Percentiles rank a stretch among this genome's conserved stretches.
Evolutionary conservation across 2,888 invertebrate species (phyloP).

Genomic region (Philereme vetulata): DNA sequence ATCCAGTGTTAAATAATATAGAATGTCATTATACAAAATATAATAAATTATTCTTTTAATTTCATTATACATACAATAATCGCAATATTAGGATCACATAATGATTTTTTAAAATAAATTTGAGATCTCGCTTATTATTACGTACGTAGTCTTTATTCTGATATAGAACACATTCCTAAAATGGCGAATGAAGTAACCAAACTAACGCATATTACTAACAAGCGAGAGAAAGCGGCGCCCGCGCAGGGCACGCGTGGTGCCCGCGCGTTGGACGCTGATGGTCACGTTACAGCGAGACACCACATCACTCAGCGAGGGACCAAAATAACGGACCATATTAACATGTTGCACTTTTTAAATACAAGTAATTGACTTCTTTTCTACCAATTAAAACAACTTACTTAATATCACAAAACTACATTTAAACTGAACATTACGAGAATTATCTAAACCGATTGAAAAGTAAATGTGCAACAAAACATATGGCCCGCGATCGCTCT

Average conservation of each 20-base stretch:
- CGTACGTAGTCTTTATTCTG: conserved; percentile 83
- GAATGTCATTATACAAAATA: conserved; percentile 82
- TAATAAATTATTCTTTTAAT: conserved; percentile 81
- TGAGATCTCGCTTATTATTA: conserved; percentile 84
- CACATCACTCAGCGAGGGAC: conserved; percentile 32
- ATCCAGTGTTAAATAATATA: conserved; percentile 81
- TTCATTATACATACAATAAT: conserved; percentile 76
- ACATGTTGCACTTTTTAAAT: conserved; percentile 31
- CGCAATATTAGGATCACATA: conserved; percentile 80
- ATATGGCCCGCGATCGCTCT: conserved; percentile 64
- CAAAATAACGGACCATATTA: conserved; percentile 57
- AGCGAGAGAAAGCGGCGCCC: conserved; percentile 68
- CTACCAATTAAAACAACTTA: conserved; percentile 36
- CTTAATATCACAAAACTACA: conserved; percentile 29
- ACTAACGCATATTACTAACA: conserved; percentile 75
- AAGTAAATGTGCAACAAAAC: conserved; percentile 20
- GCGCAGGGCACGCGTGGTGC: conserved; percentile 30
- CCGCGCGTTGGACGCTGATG: conserved; percentile 19
- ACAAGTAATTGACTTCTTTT: conserved; percentile 39
- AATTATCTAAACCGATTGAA: conserved; percentile 25
- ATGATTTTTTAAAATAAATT: conserved; percentile 81
- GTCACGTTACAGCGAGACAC: conserved; percentile 10
- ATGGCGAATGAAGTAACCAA: conserved; percentile 76
- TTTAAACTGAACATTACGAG: conserved; percentile 22
- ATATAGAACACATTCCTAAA: conserved; percentile 81